Base-by-base conservation (phyloP, 2,797 vertebrate genomes). In the Calcarius lapponicus region DNA sequence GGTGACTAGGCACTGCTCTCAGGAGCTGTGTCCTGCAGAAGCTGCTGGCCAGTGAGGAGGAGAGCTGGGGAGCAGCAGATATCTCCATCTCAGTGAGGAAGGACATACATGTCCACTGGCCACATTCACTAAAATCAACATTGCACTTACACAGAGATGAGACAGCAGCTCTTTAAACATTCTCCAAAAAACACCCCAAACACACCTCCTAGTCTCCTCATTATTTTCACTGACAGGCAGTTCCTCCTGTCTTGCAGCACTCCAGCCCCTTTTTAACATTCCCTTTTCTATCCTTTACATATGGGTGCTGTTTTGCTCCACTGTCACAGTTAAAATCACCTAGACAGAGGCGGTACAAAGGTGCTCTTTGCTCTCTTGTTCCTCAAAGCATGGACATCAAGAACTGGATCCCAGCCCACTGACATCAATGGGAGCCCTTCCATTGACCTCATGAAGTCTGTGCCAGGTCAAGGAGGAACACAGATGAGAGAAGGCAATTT, bases 251-350 rank as follows among this genome's bases (percentile, higher is more conserved):
- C 70, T 83, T 10, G 1, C 9, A 11, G 50, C 34, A 28, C 42
- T 57, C 70, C 60, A 94, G 54, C 64, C 66, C 42, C 40, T 66
- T 71, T 62, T 60, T 81, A 88, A 28, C 43, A 34, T 88, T 65
- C 17, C 7, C 6, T 80, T 80, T 86, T 38, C 53, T 10, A 15
- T 70, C 43, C 36, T 54, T 72, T n/a, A 88, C 18, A 20, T 66
- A 43, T 19, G 57, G 56, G 50, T 85, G 88, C 51, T 70, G 53
- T 79, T 86, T 76, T 6, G 8, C 42, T 60, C 45, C 36, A 20
- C 31, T 81, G 56, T 45, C 66, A 88, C 76, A 72, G 62, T 79
- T 86, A 86, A 81, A 91, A 72, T 57, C 65, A 32, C 47, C 17
- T 42, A 26, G 69, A 57, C 4, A 25, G 17, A 36, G 9, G 21